Conservation (phyloP, 2,888 invertebrate species). For the Spilarctia lutea region DNA sequence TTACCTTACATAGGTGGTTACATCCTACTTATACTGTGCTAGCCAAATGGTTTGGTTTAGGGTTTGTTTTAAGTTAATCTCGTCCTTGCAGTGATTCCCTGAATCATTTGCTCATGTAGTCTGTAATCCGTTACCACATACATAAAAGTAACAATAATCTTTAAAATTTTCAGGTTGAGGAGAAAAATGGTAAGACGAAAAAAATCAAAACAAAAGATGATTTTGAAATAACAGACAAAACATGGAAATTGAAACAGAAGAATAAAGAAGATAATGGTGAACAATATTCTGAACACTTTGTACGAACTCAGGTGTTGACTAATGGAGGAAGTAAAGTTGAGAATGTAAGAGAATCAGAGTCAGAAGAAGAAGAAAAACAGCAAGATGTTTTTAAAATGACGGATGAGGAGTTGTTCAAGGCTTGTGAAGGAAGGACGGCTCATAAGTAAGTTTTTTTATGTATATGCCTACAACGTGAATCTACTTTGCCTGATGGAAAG, state of each 20-base stretch:
- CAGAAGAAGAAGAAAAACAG: constrained; percentile 60
- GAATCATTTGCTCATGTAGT: too few species aligned
- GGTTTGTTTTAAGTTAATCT: too few species aligned
- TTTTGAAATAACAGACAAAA: constrained; percentile 73
- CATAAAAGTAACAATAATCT: too few species aligned
- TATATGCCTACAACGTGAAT: too few species aligned
- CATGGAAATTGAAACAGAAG: constrained; percentile 73
- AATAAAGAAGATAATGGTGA: constrained; percentile 55
- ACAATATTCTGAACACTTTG: constrained; percentile 74
- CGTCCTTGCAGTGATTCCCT: too few species aligned
- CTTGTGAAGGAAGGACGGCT: constrained; percentile 93
- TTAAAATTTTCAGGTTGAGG: constrained; percentile 63
- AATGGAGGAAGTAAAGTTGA: constrained; percentile 68
- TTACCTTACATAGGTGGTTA: too few species aligned
- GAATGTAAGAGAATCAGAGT: constrained; percentile 62
- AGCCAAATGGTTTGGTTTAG: too few species aligned
- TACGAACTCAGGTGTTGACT: constrained; percentile 71
- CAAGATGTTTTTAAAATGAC: constrained; percentile 81
- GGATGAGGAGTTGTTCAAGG: constrained; percentile 93
- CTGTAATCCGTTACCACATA: too few species aligned
- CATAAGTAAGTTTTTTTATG: constrained; percentile 90
- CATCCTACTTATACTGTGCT: too few species aligned
- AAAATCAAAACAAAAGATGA: constrained; percentile 73
- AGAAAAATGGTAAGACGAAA: constrained; percentile 77
- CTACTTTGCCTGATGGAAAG: too few species aligned